Base-by-base conservation (phyloP, 2,797 vertebrate species). In the Xenops minutus region DNA sequence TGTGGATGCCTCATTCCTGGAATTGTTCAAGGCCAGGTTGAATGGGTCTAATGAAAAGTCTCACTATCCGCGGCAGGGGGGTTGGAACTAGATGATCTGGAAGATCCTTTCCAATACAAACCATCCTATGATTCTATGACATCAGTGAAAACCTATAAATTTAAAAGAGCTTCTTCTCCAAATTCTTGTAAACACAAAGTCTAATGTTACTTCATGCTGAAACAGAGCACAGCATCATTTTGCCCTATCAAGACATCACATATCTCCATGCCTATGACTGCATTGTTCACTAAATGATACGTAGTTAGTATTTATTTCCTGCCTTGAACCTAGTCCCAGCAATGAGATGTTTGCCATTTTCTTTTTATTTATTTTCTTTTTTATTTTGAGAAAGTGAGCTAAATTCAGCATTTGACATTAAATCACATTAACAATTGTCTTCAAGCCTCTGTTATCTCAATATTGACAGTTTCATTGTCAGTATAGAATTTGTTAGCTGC, bases 41-140 rank as follows among this genome's bases (percentile, higher is more conserved):
- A 46, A 46, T 52, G 14, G n/a, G 24, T 71, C n/a, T 58, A 13
- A 10, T 52, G 17, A 51, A 71, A 71, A 24, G 2, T 64, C 29
- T 89, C 32, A 14, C 24, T 84, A 10, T 27, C 12, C 8, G 11
- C 1, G 1, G n/a, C 3, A 12, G 8, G 7, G 18, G 10, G 3
- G 2, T 14, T 71, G 44, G 21, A 64, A 27, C 3, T 27, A 58
- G 10, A 32, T 30, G 7, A 30, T 43, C 51, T 51, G 3, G 56
- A 13, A 43, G 36, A 32, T 32, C 4, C 4, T 12, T 56, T 55
- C 29, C 29, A 37, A 46, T 34, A 21, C 44, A 77, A 59, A 58
- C 4, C 11, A 39, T 26, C 15, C 18, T 59, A 12, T 51, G 22
- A 59, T 76, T 76, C 30, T 16, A 12, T 84, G 16, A 54, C 9